These are phyloP conservation scores for Diplodus puntazzo DNA, from an alignment of 2,797 vertebrate genomes.

Conservation along the genomic window DNA sequence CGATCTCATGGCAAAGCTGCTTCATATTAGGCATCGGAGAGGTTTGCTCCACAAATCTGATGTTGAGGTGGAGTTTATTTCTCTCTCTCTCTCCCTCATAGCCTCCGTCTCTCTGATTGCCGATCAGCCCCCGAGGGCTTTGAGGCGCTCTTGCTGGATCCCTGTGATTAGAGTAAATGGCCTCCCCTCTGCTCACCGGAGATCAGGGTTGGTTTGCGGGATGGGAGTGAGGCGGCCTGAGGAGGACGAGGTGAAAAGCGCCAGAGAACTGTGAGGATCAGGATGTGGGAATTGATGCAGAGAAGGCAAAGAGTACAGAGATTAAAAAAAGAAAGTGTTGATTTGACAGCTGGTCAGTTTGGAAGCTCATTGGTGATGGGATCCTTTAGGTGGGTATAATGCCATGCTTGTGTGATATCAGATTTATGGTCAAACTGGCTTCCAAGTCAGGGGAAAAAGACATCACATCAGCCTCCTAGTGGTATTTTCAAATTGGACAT, in stretches of 20 bases:
- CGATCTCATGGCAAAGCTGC: conserved; percentile 53
- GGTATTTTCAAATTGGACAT: conserved; percentile 21
- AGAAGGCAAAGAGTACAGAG: not conserved
- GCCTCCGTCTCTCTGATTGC: conserved; percentile 78
- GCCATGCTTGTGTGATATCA: not conserved
- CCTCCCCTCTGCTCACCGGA: conserved; percentile 57
- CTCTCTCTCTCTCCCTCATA: conserved; percentile 51
- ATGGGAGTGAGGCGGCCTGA: conserved; percentile 43
- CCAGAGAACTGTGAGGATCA: conserved; percentile 2
- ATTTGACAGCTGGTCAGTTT: conserved; percentile 7
- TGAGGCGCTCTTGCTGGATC: conserved; percentile 77
- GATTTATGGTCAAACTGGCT: conserved; percentile 26
- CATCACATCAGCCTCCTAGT: not conserved
- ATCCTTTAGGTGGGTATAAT: not conserved
- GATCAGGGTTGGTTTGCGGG: conserved; percentile 60
- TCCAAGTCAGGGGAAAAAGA: not conserved
- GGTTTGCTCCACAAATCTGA: conserved; percentile 65
- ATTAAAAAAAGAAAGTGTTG: not conserved
- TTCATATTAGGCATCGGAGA: conserved; percentile 52
- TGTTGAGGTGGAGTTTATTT: conserved; percentile 75
- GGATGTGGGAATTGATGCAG: conserved; percentile 4
- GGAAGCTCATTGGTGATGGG: conserved; percentile 1
- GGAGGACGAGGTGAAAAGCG: conserved; percentile 24
- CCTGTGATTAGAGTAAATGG: conserved; percentile 85
- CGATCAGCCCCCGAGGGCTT: conserved; percentile 76